Evolutionary conservation across 2,797 vertebrate genomes (phyloP).

Genomic region (Cossypha heuglini): DNA sequence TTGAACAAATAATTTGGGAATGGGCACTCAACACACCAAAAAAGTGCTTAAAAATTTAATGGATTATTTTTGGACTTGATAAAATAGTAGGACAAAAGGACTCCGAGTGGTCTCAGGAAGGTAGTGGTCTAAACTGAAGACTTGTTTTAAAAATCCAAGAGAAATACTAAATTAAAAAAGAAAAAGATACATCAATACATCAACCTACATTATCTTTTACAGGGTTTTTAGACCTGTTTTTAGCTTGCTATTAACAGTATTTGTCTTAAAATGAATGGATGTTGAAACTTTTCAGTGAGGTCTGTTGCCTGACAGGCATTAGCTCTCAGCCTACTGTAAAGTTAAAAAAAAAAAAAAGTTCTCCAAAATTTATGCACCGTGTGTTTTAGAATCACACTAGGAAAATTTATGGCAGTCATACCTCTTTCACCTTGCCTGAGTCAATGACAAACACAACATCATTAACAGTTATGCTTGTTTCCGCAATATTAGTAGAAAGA

Average conservation of each 20-base stretch:
- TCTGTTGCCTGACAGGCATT: neutral
- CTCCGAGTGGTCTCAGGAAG: neutral
- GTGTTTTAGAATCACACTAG: neutral
- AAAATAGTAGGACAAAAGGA: neutral
- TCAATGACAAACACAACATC: constrained; percentile 97
- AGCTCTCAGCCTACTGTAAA: neutral
- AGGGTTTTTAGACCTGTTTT: neutral
- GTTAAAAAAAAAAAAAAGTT: neutral
- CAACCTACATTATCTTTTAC: neutral
- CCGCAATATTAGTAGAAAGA: constrained; percentile 95
- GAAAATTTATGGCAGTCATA: constrained; percentile 48
- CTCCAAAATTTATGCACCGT: neutral
- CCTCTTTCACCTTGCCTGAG: constrained; percentile 96
- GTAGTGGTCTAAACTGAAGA: rapidly evolving
- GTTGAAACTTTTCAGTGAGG: neutral
- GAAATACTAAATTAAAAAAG: neutral
- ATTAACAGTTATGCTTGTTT: constrained; percentile 93
- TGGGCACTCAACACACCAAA: neutral
- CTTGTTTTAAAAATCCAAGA: neutral
- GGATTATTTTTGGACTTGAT: neutral
- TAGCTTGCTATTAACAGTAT: neutral
- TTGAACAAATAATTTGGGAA: neutral
- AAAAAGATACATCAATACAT: neutral
- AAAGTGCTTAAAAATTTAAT: neutral
- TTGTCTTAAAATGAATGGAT: neutral